These are phyloP conservation scores for Aleiodes leptofemur DNA, from an alignment of 2,888 invertebrate species.

Conservation along the genomic window DNA sequence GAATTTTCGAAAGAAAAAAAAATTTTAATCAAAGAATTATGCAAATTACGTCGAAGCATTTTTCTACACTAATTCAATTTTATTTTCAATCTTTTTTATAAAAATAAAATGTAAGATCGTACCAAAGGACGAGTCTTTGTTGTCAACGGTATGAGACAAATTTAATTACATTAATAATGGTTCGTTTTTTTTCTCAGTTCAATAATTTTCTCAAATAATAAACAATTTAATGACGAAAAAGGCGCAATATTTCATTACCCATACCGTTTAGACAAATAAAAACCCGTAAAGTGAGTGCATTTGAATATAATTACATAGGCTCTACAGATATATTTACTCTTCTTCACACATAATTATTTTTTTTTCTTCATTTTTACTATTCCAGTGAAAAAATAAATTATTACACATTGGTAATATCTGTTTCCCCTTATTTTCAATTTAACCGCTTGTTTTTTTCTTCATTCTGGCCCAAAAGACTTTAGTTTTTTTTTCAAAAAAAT, in stretches of 20 bases:
- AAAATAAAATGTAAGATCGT: conserved; percentile 75
- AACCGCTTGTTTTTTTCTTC: conserved; percentile 31
- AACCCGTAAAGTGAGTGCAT: conserved; percentile 71
- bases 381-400: conserved; percentile 76
- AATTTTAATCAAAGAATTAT: conserved; percentile 51
- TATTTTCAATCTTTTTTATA: conserved; percentile 61
- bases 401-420: conserved; percentile 72
- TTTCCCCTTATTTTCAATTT: conserved; percentile 35
- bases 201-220: neutral
- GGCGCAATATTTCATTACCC: conserved; percentile 37
- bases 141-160: conserved; percentile 61
- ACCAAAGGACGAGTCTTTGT: conserved; percentile 65
- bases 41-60: conserved; percentile 62
- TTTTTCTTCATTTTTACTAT: conserved; percentile 60
- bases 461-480: conserved; percentile 6
- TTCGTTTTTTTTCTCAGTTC: neutral
- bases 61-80: conserved; percentile 42
- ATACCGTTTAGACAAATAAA: conserved; percentile 32
- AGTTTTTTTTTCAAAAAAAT: neutral
- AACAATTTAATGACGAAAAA: conserved; percentile 14
- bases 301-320: conserved; percentile 73
- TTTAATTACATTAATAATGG: conserved; percentile 38
- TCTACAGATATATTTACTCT: conserved; percentile 71
- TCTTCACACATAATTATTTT: conserved; percentile 35
- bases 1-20: neutral